phyloP scores from a whole-genome alignment of 2,888 invertebrate species.

The Cerastoderma edule region DNA sequence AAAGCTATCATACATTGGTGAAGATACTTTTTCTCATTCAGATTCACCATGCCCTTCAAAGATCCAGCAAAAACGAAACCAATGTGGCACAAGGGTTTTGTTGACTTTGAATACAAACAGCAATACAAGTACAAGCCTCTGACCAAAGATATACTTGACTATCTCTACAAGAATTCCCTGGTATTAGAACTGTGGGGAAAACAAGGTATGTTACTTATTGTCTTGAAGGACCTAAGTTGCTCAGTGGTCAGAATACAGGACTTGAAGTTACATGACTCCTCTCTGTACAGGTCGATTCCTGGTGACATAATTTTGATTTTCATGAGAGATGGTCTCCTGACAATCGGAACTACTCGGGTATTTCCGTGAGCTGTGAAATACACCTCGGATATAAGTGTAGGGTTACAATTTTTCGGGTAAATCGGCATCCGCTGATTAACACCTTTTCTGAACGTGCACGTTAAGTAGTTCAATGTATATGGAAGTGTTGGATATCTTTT shows the following conservation, averaged over 20 bases:
- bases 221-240: background rate
- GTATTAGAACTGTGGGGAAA: conserved; percentile 77
- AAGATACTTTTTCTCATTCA: conserved; percentile 25
- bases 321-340: too few relatives aligned
- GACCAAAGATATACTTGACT: conserved; percentile 63
- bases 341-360: too few relatives aligned
- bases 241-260: background rate
- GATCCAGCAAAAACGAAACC: conserved; percentile 58
- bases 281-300: background rate
- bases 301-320: too few relatives aligned
- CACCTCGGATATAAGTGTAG: too few relatives aligned
- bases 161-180: conserved; percentile 66
- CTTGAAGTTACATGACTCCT: background rate
- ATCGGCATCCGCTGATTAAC: too few relatives aligned
- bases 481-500: too few relatives aligned
- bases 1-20: too few relatives aligned
- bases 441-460: too few relatives aligned
- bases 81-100: conserved; percentile 66
- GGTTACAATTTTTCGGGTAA: too few relatives aligned
- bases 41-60: conserved; percentile 56
- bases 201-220: conserved; percentile 65
- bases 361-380: too few relatives aligned
- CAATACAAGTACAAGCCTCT: conserved; percentile 65
- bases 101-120: conserved; percentile 64
- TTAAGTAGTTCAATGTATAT: too few relatives aligned